These are phyloP conservation scores for Autographa pulchrina DNA, from an alignment of 2,888 invertebrate species.

Conservation along the genomic window DNA sequence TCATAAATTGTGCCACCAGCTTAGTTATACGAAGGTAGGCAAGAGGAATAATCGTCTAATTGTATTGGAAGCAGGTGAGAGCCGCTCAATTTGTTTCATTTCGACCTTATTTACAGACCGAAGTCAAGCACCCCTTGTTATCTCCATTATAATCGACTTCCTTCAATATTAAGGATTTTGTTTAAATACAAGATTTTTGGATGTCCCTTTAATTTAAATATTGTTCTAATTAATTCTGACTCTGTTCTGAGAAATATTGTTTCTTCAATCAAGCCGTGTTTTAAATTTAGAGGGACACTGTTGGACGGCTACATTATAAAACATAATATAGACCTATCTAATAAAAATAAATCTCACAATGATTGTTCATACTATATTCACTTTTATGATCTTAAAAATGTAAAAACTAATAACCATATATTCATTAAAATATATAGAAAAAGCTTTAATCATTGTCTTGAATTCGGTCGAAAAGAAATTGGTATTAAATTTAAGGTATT, in stretches of 20 bases:
- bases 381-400: no score
- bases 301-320: no score
- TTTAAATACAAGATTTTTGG: constrained; percentile 18
- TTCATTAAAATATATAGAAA: no score
- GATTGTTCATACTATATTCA: no score
- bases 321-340: no score
- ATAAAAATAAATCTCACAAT: no score
- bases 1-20: constrained; percentile 53
- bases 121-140: constrained; percentile 43
- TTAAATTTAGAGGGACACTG: background rate
- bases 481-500: no score
- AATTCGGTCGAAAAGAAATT: no score
- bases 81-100: constrained; percentile 69
- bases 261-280: background rate
- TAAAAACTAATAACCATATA: no score
- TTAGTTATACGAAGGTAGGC: constrained; percentile 72
- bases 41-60: constrained; percentile 81
- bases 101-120: constrained; percentile 60
- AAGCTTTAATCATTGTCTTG: no score
- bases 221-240: constrained; percentile 34
- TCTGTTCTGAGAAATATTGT: background rate
- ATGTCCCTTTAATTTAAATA: constrained; percentile 19
- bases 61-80: constrained; percentile 74
- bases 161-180: constrained; percentile 33
- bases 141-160: constrained; percentile 40